Evolutionary conservation across 2,113 vertebrate genomes (phyloP), one percentile per base, ranked within the genome.

Genomic region (Cnemophilus loriae): DNA sequence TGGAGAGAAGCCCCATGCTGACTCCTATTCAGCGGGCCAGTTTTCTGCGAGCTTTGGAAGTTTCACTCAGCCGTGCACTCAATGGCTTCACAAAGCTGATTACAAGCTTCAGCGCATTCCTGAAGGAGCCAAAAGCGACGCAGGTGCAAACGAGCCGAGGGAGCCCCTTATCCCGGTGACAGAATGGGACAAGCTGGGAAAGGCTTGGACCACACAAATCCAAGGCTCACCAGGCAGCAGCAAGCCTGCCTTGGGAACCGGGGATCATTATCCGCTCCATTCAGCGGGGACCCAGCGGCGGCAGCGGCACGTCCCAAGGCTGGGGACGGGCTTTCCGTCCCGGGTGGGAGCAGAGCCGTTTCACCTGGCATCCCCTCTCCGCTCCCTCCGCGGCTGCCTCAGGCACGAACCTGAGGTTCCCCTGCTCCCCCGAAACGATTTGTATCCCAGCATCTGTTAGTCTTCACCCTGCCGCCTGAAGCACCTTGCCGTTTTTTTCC

Each of bases 21-120:
- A 98, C 98, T 98, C 97, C 98, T 98, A 99, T 99, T 99, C 99
- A 99, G 98, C 97, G 93, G 98, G 98, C 98, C 98, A 96, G 98
- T 98, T 98, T 98, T 98, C 98, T 99, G 98, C 99, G 98, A 98
- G 99, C 99, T 98, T 99, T 99, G 99, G 98, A 99, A 99, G 99
- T 99, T 99, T 98, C 99, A 99, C 98, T 99, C 99, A 99, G 98
- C 99, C 99, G 98, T 98, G 98, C 98, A 98, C 99, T 99, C 99
- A 99, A 99, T 99, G 98, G 98, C 99, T 98, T 98, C 98, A 99
- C 99, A 99, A 99, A 99, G 99, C 99, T 99, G 99, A 99, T 99
- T 99, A 99, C 99, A 99, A 99, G 99, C 99, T 99, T 98, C 99
- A 99, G 99, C 98, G 99, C 99, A 98, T 99, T 99, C 99, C 99